Evolutionary conservation across 2,888 invertebrate genomes (phyloP), one percentile per base, ranked within the genome.

Genomic region (Calameuta idolon): DNA sequence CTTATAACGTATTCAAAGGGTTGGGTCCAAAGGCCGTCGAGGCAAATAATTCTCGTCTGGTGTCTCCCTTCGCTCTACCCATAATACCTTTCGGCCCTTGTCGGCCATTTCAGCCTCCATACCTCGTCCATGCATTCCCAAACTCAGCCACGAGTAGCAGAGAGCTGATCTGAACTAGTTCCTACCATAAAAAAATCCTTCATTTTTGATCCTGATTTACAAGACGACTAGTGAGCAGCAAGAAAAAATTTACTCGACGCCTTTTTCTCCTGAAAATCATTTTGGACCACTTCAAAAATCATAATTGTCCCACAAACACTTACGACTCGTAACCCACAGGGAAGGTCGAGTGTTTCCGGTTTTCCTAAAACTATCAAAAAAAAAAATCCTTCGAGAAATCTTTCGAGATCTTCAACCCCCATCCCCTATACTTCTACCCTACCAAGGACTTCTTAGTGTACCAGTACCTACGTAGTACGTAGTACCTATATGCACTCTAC

Each of bases 1-100:
- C 37, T 37, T 37, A 34, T 71, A 71, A 71, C 33, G 71, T 71
- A 71, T 71, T 71, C 71, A 71, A 71, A 71, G 71, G 71, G 71
- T 71, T 71, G 33, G 71, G 71, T 71, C 34, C 71, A 34, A 33
- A 30, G 31, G 11, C 30, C 71, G 30, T 71, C 71, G 31, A 31
- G 71, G 34, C 33, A 71, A 71, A 71, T 34, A 34, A 55, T 55
- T 55, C 55, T 55, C 55, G 5, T 55, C 23, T 55, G 40, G 40
- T 23, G 55, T 55, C 55, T 55, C 55, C 55, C 55, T 55, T 55
- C 55, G 9, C 23, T 55, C 55, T 55, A 55, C 55, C 55, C 55
- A 55, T 55, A 55, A 55, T 55, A 23, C 55, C 55, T 55, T 55
- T 55, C 23, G 55, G 23, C 55, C 55, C 55, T 23, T 55, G 5